A percentile compares a stretch with the other conserved stretches of the same genome.
These are phyloP conservation scores for Orius insidiosus DNA, from an alignment of 1,140 invertebrate genomes.

Conservation along the genomic window DNA sequence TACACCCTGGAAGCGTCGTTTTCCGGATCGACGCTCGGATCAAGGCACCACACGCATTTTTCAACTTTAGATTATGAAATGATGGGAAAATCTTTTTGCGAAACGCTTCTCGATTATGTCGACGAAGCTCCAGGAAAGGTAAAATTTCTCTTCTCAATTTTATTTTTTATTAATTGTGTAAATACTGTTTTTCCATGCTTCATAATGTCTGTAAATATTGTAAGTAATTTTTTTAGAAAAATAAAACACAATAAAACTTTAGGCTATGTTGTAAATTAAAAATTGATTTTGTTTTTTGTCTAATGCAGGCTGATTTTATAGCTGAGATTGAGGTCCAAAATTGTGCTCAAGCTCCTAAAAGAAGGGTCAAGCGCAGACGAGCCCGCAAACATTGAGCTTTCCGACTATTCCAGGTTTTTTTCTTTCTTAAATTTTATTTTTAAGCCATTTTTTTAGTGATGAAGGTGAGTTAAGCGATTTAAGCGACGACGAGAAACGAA, in stretches of 20 bases:
- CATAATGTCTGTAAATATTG: not conserved
- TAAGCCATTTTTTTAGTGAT: slow-evolving; percentile 32
- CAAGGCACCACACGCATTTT: slow-evolving; percentile 74
- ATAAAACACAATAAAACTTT: not conserved
- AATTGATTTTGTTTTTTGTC: slow-evolving; percentile 3
- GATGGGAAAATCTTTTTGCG: slow-evolving; percentile 77
- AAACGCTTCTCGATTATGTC: slow-evolving; percentile 77
- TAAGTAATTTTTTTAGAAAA: not conserved
- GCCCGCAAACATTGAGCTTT: slow-evolving; percentile 64
- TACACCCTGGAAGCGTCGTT: slow-evolving; percentile 91
- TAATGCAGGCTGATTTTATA: slow-evolving; percentile 4
- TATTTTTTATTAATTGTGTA: slow-evolving; percentile 3
- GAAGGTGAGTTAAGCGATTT: slow-evolving; percentile 58
- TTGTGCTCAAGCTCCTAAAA: slow-evolving; percentile 55
- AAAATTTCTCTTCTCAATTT: slow-evolving; percentile 17
- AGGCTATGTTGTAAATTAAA: not conserved
- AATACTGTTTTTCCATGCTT: not conserved
- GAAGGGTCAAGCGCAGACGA: slow-evolving; percentile 75
- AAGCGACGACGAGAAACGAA: slow-evolving; percentile 27
- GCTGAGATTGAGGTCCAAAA: slow-evolving; percentile 49
- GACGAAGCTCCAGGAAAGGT: slow-evolving; percentile 75
- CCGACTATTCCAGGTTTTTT: slow-evolving; percentile 64
- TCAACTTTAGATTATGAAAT: slow-evolving; percentile 60
- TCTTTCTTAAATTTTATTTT: not conserved
- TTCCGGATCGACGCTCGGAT: slow-evolving; percentile 64